Conservation (phyloP, 2,888 invertebrate species). For the Cephus nigrinus region DNA sequence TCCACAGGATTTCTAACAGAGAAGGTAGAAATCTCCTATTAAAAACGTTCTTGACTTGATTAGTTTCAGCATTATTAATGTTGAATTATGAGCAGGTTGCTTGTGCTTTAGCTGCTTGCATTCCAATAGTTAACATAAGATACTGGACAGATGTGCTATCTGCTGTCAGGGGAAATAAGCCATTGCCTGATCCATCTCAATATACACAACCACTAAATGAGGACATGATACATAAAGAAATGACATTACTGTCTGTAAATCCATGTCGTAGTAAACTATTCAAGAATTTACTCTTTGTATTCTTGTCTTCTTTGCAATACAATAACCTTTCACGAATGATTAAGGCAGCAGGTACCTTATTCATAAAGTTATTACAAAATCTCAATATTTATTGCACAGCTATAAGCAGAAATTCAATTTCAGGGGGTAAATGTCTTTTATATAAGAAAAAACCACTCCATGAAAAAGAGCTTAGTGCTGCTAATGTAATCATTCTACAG, state of each 20-base stretch:
- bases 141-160: constrained; percentile 20
- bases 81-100: constrained; percentile 9
- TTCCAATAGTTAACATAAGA: constrained; percentile 12
- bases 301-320: not conserved
- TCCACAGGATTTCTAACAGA: not conserved
- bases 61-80: not conserved
- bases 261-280: not conserved
- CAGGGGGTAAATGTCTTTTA: constrained; percentile 43
- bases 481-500: constrained; percentile 19
- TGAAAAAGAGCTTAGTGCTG: constrained; percentile 13
- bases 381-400: not conserved
- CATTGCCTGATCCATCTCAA: constrained; percentile 15
- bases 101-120: constrained; percentile 17
- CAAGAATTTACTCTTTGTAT: constrained; percentile 1
- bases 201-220: constrained; percentile 7
- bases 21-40: not conserved
- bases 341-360: not conserved
- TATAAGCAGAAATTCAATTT: constrained; percentile 18
- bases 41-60: not conserved
- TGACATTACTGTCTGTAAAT: not conserved
- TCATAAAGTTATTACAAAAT: not conserved
- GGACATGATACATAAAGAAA: not conserved
- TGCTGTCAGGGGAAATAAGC: constrained; percentile 3
- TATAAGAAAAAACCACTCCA: constrained; percentile 21
- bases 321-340: constrained; percentile 2